phyloP scores from a whole-genome alignment of 1,140 invertebrate genomes.

The Ladona fulva region DNA sequence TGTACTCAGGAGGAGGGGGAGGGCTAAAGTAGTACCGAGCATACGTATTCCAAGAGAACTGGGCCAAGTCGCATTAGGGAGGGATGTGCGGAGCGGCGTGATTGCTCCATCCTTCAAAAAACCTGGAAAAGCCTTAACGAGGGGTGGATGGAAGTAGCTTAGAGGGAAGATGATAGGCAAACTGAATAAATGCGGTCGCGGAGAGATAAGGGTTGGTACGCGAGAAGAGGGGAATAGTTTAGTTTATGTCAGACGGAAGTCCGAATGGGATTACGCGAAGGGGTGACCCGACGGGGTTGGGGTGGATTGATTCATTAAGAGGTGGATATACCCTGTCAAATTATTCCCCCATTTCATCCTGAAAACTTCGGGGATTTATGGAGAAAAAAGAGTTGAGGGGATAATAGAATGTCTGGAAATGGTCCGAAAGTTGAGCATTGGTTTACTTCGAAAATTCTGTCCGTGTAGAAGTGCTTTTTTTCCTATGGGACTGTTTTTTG shows the following conservation, averaged over 20 bases:
- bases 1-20: not conserved
- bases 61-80: not conserved
- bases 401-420: too few relatives aligned
- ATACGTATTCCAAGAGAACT: not conserved
- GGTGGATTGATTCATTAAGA: too few relatives aligned
- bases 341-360: too few relatives aligned
- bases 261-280: too few relatives aligned
- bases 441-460: too few relatives aligned
- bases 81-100: not conserved
- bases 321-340: too few relatives aligned
- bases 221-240: not conserved
- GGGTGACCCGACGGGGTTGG: too few relatives aligned
- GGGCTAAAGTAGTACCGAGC: not conserved
- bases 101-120: not conserved
- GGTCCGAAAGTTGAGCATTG: too few relatives aligned
- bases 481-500: too few relatives aligned
- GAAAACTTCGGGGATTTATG: too few relatives aligned
- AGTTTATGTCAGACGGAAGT: not conserved
- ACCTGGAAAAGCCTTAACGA: not conserved
- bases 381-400: too few relatives aligned
- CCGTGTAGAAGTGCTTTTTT: too few relatives aligned
- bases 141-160: not conserved
- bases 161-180: not conserved
- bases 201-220: not conserved
- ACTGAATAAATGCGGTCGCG: not conserved